Conservation (phyloP, 1,140 invertebrate genomes). For the Drosophila serrata region DNA sequence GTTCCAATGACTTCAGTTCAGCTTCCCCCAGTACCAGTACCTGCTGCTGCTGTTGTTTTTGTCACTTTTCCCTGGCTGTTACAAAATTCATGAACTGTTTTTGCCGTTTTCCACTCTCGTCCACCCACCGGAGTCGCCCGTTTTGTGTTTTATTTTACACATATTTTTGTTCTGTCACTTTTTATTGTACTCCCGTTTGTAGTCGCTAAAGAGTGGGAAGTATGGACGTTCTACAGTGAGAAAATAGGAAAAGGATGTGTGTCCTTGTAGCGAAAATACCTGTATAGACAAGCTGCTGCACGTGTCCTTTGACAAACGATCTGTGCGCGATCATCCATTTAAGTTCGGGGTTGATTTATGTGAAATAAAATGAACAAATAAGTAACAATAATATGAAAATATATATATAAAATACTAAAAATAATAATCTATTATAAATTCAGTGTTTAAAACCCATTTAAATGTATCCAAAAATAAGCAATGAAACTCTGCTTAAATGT, state of each 20-base stretch:
- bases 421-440: too few species aligned
- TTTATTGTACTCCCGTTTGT: conserved; percentile 71
- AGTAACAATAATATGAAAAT: too few species aligned
- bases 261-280: neutral
- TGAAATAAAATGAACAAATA: neutral
- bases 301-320: neutral
- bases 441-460: neutral
- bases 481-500: too few species aligned
- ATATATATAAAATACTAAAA: too few species aligned
- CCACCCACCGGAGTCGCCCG: conserved; percentile 25
- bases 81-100: conserved; percentile 82
- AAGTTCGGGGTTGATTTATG: neutral
- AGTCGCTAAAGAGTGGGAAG: conserved; percentile 31
- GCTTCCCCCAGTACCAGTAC: conserved; percentile 40
- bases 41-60: conserved; percentile 75
- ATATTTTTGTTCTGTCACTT: conserved; percentile 82
- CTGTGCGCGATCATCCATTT: neutral
- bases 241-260: neutral
- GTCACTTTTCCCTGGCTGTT: conserved; percentile 72
- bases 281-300: neutral
- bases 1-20: conserved; percentile 19
- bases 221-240: neutral
- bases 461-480: too few species aligned
- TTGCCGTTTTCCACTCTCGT: conserved; percentile 46
- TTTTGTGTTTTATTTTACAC: conserved; percentile 77